These are phyloP conservation scores for Phoxinus dragarum DNA, from an alignment of 2,797 vertebrate species.

Conservation along the genomic window DNA sequence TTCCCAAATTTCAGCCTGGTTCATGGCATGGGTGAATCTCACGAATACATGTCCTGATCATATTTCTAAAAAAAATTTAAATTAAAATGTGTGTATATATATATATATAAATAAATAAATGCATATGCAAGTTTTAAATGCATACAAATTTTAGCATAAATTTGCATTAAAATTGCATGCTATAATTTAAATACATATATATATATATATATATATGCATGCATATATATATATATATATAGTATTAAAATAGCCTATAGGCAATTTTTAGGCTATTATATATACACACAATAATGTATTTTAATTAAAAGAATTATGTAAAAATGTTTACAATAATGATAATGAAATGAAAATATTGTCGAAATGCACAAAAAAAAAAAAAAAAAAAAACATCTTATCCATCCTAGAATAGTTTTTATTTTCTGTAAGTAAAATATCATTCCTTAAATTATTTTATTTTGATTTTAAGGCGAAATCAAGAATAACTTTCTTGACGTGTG, in stretches of 20 bases:
- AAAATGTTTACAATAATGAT: no score
- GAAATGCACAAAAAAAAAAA: background rate
- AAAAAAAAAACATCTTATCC: background rate
- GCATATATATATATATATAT: no score
- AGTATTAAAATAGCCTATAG: no score
- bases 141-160: no score
- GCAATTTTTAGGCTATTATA: no score
- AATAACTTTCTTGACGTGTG: background rate
- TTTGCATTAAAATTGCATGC: background rate
- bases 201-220: no score
- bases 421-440: background rate
- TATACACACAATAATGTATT: no score
- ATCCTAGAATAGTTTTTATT: background rate
- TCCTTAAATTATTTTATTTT: background rate
- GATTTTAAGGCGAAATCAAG: background rate
- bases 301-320: no score
- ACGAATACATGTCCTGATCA: background rate
- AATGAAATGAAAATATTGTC: background rate
- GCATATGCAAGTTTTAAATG: no score
- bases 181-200: background rate
- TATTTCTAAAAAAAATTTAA: background rate
- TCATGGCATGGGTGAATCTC: background rate
- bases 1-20: conserved; percentile 4
- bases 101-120: background rate
- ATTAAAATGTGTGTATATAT: no score